phyloP scores from a whole-genome alignment of 2,888 invertebrate species.

The Scelioninae gen. 2 region DNA sequence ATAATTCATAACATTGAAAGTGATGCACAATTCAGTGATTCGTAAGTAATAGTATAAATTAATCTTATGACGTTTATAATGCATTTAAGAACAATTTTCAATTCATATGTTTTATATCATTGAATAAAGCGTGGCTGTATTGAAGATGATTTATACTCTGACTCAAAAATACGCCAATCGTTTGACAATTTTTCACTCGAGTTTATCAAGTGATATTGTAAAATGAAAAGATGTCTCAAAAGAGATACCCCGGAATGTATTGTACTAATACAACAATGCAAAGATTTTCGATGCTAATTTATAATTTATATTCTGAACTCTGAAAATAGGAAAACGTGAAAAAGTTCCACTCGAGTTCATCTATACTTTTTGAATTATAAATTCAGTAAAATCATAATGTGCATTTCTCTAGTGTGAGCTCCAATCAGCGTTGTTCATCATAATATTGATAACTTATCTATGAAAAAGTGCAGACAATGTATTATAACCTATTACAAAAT shows the following conservation, averaged over 20 bases:
- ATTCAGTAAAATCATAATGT: too few relatives aligned
- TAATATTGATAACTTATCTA: not conserved
- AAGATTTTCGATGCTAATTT: conserved; percentile 5
- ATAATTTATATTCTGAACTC: conserved; percentile 20
- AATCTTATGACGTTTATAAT: too few relatives aligned
- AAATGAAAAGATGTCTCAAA: not conserved
- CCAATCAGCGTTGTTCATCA: not conserved
- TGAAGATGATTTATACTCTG: not conserved
- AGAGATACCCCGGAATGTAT: conserved; percentile 1
- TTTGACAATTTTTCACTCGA: conserved; percentile 3
- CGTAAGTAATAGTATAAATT: too few relatives aligned
- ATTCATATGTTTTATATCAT: too few relatives aligned
- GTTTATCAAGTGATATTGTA: not conserved
- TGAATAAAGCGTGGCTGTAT: too few relatives aligned
- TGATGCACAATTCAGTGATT: too few relatives aligned
- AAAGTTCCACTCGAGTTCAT: conserved; percentile 17
- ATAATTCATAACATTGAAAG: too few relatives aligned
- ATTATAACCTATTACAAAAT: too few relatives aligned
- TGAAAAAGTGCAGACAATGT: not conserved
- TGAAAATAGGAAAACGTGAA: conserved; percentile 20
- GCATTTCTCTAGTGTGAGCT: conserved; percentile 5
- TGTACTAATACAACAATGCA: conserved; percentile 12
- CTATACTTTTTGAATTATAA: not conserved
- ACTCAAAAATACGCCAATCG: not conserved
- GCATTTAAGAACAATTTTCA: too few relatives aligned